A percentile compares a stretch with the other conserved stretches of the same genome.
phyloP scores from a whole-genome alignment of 2,888 invertebrate species.

The Maniola hyperantus region DNA sequence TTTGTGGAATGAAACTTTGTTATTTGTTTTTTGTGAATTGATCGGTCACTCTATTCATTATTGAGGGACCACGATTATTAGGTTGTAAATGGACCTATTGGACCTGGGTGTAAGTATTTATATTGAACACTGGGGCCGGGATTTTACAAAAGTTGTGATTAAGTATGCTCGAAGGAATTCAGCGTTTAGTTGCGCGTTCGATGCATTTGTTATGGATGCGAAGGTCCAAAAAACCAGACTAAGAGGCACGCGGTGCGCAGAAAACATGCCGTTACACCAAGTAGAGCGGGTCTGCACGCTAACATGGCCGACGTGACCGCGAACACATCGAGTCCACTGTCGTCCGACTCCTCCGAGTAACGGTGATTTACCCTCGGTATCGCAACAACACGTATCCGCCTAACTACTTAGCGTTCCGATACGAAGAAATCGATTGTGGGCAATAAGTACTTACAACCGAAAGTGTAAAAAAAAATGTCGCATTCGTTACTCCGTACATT shows the following conservation, averaged over 20 bases:
- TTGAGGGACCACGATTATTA: no score
- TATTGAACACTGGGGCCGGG: no score
- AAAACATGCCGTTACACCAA: conserved; percentile 60
- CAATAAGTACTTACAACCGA: not conserved
- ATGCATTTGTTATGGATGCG: conserved; percentile 39
- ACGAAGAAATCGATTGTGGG: not conserved
- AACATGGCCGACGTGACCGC: conserved; percentile 51
- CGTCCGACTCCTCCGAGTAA: conserved; percentile 35
- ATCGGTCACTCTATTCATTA: no score
- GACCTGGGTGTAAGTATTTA: no score
- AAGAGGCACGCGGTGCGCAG: conserved; percentile 47
- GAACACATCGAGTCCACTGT: conserved; percentile 39
- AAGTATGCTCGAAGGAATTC: not conserved
- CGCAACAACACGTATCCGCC: conserved; percentile 12
- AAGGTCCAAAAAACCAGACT: conserved; percentile 51
- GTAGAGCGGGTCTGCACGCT: conserved; percentile 69
- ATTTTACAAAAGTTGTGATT: no score
- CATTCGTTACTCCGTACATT: no score
- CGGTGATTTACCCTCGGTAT: conserved; percentile 29
- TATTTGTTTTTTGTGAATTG: no score
- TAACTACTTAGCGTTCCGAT: not conserved
- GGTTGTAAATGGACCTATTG: no score
- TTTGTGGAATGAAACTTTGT: no score
- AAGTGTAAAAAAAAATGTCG: not conserved
- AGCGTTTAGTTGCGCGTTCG: not conserved